Conservation (phyloP, 2,113 vertebrate genomes). For the Myocastor coypus region DNA sequence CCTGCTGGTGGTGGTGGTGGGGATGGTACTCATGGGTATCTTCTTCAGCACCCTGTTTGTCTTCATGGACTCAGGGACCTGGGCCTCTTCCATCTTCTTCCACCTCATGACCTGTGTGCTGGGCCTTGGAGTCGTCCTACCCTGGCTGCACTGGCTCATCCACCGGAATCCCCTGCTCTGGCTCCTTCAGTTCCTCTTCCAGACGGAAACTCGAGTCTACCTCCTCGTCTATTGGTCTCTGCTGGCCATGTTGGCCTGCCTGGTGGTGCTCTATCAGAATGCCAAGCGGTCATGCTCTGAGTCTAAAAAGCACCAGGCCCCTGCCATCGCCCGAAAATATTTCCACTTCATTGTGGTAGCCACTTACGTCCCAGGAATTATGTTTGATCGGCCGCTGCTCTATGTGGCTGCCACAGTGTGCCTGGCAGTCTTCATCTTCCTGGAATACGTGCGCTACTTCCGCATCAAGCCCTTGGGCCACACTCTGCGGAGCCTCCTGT, state of each 20-base stretch:
- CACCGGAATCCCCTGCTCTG: slow-evolving; percentile 94
- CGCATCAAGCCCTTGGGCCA: slow-evolving; percentile 95
- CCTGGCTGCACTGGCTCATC: slow-evolving; percentile 96
- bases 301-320: slow-evolving; percentile 96
- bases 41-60: slow-evolving; percentile 95
- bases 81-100: slow-evolving; percentile 97
- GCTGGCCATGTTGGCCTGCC: slow-evolving; percentile 89
- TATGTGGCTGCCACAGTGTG: slow-evolving; percentile 93
- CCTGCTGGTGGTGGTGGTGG: slow-evolving; percentile 93
- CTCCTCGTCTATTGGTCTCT: slow-evolving; percentile 93
- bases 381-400: slow-evolving; percentile 94
- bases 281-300: slow-evolving; percentile 89
- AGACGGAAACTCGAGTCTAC: slow-evolving; percentile 90
- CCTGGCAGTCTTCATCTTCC: slow-evolving; percentile 91
- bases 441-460: slow-evolving; percentile 96
- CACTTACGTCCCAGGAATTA: slow-evolving; percentile 94
- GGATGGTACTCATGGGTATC: slow-evolving; percentile 93
- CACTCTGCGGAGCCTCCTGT: slow-evolving; percentile 91
- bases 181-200: slow-evolving; percentile 93
- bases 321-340: slow-evolving; percentile 94
- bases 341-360: slow-evolving; percentile 97
- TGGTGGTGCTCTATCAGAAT: slow-evolving; percentile 95
- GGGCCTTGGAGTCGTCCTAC: slow-evolving; percentile 94
- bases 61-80: slow-evolving; percentile 97
- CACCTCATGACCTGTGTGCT: slow-evolving; percentile 96